Evolutionary conservation across 2,797 vertebrate species (phyloP).

Genomic region (Pristis pectinata): DNA sequence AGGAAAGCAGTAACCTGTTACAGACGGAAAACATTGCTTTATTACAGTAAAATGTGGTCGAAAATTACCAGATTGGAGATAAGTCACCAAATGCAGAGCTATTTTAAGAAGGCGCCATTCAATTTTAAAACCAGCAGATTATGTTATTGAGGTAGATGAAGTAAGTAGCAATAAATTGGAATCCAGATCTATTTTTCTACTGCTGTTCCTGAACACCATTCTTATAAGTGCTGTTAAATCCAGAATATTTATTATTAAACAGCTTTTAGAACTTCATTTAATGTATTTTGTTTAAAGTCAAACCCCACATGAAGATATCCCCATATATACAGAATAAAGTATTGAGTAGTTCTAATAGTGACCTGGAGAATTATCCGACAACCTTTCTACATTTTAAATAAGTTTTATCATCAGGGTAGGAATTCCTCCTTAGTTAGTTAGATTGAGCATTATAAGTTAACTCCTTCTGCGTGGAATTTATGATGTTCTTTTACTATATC

Average conservation of each 20-base stretch:
- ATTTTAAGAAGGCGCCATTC: slow-evolving; percentile 25
- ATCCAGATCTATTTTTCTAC: not conserved
- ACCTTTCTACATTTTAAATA: not conserved
- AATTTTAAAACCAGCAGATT: slow-evolving; percentile 15
- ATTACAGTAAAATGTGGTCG: slow-evolving; percentile 33
- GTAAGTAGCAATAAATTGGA: not conserved
- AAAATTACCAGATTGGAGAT: slow-evolving; percentile 28
- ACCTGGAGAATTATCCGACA: not conserved
- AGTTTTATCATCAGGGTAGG: not conserved
- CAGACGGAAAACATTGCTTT: slow-evolving; percentile 11
- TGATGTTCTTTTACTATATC: not conserved
- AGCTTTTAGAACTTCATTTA: not conserved
- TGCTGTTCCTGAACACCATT: not conserved
- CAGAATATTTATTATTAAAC: not conserved
- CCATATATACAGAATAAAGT: not conserved
- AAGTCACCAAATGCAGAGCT: slow-evolving; percentile 29
- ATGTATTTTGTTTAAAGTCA: not conserved
- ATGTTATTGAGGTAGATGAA: slow-evolving; percentile 10
- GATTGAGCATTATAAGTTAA: not conserved
- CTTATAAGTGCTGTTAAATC: not conserved
- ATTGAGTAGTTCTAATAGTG: not conserved
- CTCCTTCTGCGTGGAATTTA: not conserved
- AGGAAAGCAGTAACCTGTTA: slow-evolving; percentile 31
- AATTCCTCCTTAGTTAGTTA: not conserved
- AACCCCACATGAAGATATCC: not conserved